Conservation (phyloP, 2,113 vertebrate species). For the Hippocampus mohnikei region DNA sequence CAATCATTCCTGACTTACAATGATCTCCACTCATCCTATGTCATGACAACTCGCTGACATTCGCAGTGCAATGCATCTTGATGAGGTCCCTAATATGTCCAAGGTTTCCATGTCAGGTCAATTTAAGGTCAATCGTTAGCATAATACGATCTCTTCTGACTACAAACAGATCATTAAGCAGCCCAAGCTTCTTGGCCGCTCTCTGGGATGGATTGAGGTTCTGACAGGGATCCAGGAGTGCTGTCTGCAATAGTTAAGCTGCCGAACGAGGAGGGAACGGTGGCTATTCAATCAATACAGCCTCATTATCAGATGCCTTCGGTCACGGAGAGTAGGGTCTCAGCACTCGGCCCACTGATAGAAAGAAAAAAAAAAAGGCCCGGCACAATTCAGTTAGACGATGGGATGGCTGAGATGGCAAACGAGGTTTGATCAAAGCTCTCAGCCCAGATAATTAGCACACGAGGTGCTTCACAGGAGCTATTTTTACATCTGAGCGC, state of each 20-base stretch:
- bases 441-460: constrained; percentile 57
- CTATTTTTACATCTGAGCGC: constrained; percentile 65
- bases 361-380: constrained; percentile 24
- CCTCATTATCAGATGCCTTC: constrained; percentile 67
- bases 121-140: constrained; percentile 40
- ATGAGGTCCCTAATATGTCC: constrained; percentile 10
- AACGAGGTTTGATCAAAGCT: constrained; percentile 66
- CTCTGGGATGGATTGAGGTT: constrained; percentile 45
- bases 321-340: constrained; percentile 57
- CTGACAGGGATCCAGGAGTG: constrained; percentile 48
- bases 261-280: constrained; percentile 36
- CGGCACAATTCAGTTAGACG: constrained; percentile 63
- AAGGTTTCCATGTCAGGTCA: constrained; percentile 32
- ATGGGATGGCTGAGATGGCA: constrained; percentile 55
- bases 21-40: constrained; percentile 18
- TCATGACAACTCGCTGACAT: constrained; percentile 25
- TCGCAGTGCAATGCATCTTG: constrained; percentile 31
- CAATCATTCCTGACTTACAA: constrained; percentile 45
- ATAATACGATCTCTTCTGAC: constrained; percentile 29
- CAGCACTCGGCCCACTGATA: constrained; percentile 55
- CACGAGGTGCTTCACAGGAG: constrained; percentile 38
- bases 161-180: constrained; percentile 53
- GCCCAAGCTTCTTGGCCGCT: constrained; percentile 41
- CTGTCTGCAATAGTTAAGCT: constrained; percentile 53
- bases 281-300: constrained; percentile 62